Conservation (phyloP, 53 echinoderm and acorn worm species). For the Crossaster papposus region DNA sequence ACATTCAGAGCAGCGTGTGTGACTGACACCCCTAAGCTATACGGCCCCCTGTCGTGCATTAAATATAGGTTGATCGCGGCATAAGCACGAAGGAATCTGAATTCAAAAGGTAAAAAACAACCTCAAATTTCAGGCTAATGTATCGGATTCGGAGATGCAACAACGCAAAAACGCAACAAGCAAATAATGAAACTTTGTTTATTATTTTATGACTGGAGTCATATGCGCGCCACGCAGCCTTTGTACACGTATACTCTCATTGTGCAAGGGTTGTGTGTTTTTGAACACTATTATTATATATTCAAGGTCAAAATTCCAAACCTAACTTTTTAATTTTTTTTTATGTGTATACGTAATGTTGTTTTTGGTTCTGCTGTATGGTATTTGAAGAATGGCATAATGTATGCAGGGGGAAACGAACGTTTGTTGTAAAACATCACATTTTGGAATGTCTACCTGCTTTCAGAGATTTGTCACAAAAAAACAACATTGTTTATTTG, state of each 20-base stretch:
- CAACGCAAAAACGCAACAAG: neutral
- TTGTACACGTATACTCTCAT: neutral
- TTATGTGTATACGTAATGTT: neutral
- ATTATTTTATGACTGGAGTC: neutral
- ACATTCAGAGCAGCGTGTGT: conserved; percentile 1
- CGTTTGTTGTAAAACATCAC: too few relatives aligned
- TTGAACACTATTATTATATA: neutral
- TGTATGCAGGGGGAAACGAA: too few relatives aligned
- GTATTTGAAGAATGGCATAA: too few relatives aligned
- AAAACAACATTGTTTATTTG: too few relatives aligned
- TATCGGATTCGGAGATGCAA: neutral
- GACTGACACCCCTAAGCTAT: conserved; percentile 25
- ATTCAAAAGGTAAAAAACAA: neutral
- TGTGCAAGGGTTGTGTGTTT: neutral
- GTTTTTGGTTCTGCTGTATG: too few relatives aligned
- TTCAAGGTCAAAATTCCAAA: neutral
- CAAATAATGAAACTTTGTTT: neutral
- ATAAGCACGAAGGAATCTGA: neutral
- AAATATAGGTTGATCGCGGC: neutral
- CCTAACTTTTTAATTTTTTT: neutral
- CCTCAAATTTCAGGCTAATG: neutral
- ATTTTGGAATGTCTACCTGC: neutral
- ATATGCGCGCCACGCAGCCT: too few relatives aligned
- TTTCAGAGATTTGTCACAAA: too few relatives aligned
- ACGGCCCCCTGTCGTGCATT: neutral